Base-by-base conservation (phyloP, 1,140 invertebrate species). In the Choristoneura fumiferana region DNA sequence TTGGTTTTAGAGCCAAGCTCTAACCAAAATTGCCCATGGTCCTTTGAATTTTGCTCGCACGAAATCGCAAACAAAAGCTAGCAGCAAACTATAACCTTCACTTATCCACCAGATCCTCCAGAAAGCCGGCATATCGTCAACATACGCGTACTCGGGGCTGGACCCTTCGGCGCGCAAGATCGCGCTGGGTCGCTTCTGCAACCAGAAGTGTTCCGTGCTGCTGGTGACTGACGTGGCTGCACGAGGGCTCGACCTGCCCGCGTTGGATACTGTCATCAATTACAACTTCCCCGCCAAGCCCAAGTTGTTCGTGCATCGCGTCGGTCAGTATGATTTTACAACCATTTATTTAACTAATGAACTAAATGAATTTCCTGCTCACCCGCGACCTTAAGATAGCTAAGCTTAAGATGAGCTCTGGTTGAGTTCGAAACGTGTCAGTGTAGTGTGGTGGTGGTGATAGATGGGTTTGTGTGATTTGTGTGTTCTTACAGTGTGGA, bases 151-250 rank as follows among this genome's bases (percentile, higher is more conserved):
- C 89, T 99, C 97, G 22, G 96, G 96, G 59, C 90, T 99, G 58
- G 98, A 99, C 90, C 93, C 97, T n/a, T 92, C 96, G 0, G 98
- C 98, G 0, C 91, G 98, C 69, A 99, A 99, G 91, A 98, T 99
- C 65, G 97, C 98, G 73, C 93, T 98, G 8, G 96, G 95, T 0
- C 97, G 97, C 82, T 99, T 99, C 90, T 93, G 94, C 56, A 93
- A 92, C 60, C 92, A 93, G 49, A 95, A 94, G 89, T 94, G 95
- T 4, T 92, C 92, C 34, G 95, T 96, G 22, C 85, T 99, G 2
- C 88, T 99, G 9, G 98, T 99, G 0, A 99, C 99, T 0, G 99
- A 99, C 89, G 93, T 99, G 4, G 98, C 98, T 1, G 98, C 99
- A 0, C 91, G 99, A 78, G 99, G 99, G 60, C 95, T 99, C 33